Base-by-base conservation (phyloP, 2,113 vertebrate species). In the Ptychochromis oligacanthus region DNA sequence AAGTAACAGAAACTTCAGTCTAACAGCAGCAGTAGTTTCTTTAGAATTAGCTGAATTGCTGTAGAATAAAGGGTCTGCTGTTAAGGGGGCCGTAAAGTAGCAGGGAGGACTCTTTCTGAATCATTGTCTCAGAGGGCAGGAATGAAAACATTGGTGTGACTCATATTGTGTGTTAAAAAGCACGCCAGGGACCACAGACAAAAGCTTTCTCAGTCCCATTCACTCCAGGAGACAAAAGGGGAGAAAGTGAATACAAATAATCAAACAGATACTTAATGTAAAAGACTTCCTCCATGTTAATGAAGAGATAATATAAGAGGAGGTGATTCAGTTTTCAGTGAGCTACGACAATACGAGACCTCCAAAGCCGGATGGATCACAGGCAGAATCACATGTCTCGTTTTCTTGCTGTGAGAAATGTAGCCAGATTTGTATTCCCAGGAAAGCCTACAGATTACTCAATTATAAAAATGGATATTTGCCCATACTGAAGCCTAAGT, bases 121-220 rank as follows among this genome's bases (percentile, higher is more conserved):
- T 77, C 78, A 60, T 36, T 76, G 67, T 83, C 75, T 93, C 88
- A 94, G 58, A 78, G 56, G 6, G 3, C 24, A 84, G 91, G 92
- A 95, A 95, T 92, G 92, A 92, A 84, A 91, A 93, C 82, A 88
- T 65, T 46, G 22, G 8, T 6, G 6, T 93, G 93, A 94, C 78
- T 94, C 93, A 93, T 70, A 49, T 20, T 6, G 24, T 6, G 67
- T 81, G 77, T 40, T 40, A 80, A 72, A 77, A 91, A 87, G 87
- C 83, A 90, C 70, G 85, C 13, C 60, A 72, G 52, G 15, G 49
- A 55, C 46, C 13, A 20, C 80, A 88, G 67, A 91, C 77, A 88
- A 82, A 90, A 57, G 58, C 70, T 60, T 61, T 74, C 76, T 81
- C 31, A 26, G 75, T n/a, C 6, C 7, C 22, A 67, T 80, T 88